phyloP scores from a whole-genome alignment of 2,888 invertebrate species.

The Galerucella nymphaeae region DNA sequence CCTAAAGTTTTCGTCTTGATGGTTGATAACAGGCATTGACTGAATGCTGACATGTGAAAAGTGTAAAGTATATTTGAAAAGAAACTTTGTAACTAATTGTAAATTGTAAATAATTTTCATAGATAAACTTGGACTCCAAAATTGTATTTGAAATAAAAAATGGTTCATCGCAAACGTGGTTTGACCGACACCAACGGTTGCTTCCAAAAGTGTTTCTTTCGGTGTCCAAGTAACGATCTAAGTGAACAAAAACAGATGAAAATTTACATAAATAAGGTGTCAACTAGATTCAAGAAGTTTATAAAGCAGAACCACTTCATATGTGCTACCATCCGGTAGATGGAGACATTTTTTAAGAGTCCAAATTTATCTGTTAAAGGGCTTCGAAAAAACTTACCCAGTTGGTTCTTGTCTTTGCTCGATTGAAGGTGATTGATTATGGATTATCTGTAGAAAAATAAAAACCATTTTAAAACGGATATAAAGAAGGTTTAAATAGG shows the following conservation, averaged over 20 bases:
- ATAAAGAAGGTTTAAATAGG: not conserved
- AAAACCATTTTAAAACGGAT: not conserved
- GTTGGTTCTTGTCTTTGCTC: constrained; percentile 67
- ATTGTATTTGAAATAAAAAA: not conserved
- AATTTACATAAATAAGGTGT: not conserved
- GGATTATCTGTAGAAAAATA: constrained; percentile 72
- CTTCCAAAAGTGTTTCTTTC: constrained; percentile 8
- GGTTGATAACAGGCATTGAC: constrained; percentile 48
- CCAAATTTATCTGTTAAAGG: constrained; percentile 27
- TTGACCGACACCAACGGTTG: not conserved
- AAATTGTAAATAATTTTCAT: not conserved
- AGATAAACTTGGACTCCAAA: constrained; percentile 26
- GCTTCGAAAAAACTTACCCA: constrained; percentile 67
- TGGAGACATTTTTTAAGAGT: not conserved
- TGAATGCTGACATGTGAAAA: constrained; percentile 44
- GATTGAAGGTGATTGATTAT: constrained; percentile 69
- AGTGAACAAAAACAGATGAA: not conserved
- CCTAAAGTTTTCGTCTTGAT: constrained; percentile 35
- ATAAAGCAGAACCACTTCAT: too few species aligned
- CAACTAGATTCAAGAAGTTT: too few species aligned
- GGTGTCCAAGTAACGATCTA: constrained; percentile 7
- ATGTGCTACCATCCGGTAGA: too few species aligned
- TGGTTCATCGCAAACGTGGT: not conserved
- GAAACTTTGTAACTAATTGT: not conserved
- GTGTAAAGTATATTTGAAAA: constrained; percentile 22